Evolutionary conservation across 2,113 vertebrate species (phyloP), one percentile per base, ranked within the genome.

Genomic region (Triplophysa dalaica): DNA sequence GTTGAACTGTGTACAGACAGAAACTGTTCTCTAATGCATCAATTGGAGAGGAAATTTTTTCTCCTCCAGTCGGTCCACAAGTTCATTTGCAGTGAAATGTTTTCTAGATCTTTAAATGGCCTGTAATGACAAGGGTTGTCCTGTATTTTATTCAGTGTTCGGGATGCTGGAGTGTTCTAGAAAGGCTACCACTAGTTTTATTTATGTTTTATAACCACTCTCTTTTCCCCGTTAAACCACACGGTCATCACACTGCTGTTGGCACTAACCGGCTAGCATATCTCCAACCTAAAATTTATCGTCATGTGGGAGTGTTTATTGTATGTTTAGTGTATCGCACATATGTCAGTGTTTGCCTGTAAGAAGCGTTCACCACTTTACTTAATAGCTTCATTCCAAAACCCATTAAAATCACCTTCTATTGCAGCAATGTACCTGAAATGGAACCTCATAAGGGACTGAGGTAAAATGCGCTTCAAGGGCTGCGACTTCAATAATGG

Each of bases 141-240:
- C 16, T n/a, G 11, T 54, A 48, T n/a, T 24, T n/a, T 33, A n/a
- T 52, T 1, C 19, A 24, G 16, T 70, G 22, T 26, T 33, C 1
- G 26, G 50, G 69, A 56, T 56, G 69, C 26, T 33, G 69, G 50
- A 33, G 26, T 70, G 50, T 56, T 56, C 50, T 33, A 26, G 52
- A 50, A 70, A 17, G 50, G 10, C 24, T 38, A 17, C 13, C 50
- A 54, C 50, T 56, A 56, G 24, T 33, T 70, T 56, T 50, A 56
- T 56, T 17, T 33, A 70, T 56, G 50, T 70, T 54, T 26, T 54
- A 48, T 48, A 33, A 70, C 68, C 50, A 2, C 26, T 33, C 9
- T 70, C 16, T 17, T 70, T 70, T 70, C 10, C 50, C 50, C 50
- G 33, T 50, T 56, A 26, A 70, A 70, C 50, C 50, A 70, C 13